Evolutionary conservation across 2,888 invertebrate genomes (phyloP).

Genomic region (Ashinkailepas kermadecensis): DNA sequence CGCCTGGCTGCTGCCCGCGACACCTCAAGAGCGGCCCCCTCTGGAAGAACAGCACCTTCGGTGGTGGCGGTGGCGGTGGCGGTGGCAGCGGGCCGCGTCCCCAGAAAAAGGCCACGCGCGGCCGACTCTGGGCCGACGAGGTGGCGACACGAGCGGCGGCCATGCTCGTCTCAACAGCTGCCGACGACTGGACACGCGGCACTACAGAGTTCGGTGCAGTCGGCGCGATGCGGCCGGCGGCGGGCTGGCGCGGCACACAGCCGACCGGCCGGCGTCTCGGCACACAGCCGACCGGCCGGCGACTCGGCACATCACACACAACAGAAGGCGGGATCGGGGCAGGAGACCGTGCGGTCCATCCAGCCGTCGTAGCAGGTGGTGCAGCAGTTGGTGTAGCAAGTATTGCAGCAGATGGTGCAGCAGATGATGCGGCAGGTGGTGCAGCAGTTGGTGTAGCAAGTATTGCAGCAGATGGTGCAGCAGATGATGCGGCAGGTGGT

Average conservation of each 20-base stretch:
- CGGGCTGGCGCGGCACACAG: not conserved
- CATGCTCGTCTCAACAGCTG: too few species aligned
- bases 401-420: not conserved
- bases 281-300: not conserved
- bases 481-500: too few species aligned
- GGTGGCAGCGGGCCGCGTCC: not conserved
- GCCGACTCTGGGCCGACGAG: not conserved
- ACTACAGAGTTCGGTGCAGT: not conserved
- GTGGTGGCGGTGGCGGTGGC: not conserved
- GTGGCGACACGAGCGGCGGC: not conserved
- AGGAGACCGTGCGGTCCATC: too few species aligned
- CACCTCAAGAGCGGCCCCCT: not conserved
- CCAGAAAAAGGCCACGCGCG: conserved; percentile 5
- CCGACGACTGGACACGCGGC: too few species aligned
- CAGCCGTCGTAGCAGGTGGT: not conserved
- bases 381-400: not conserved
- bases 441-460: too few species aligned
- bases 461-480: too few species aligned
- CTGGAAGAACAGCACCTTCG: not conserved
- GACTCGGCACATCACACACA: not conserved
- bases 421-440: too few species aligned
- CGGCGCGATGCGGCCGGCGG: not conserved
- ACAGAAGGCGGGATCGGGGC: not conserved
- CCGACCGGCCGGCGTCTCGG: not conserved
- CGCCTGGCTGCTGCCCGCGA: not conserved